Evolutionary conservation across 2,888 invertebrate species (phyloP).

Genomic region (Julus scandinavius): DNA sequence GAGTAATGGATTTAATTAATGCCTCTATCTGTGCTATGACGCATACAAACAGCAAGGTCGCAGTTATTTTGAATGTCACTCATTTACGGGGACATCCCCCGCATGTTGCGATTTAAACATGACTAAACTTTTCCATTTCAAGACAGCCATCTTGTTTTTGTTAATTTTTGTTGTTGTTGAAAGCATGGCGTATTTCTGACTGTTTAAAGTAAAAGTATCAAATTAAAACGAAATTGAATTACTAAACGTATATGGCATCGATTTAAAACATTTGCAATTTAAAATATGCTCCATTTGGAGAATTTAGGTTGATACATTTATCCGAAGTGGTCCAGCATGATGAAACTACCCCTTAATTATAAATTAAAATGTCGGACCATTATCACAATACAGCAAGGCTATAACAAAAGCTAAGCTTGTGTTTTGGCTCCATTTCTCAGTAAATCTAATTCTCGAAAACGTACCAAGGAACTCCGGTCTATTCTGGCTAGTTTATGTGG

Average conservation of each 20-base stretch:
- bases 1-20: constrained; percentile 34
- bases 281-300: background rate
- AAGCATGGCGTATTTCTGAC: background rate
- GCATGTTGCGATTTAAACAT: background rate
- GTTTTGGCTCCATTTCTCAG: background rate
- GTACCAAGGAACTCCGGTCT: background rate
- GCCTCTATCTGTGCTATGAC: background rate
- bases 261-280: background rate
- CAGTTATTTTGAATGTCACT: background rate
- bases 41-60: constrained; percentile 12
- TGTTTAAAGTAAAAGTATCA: background rate
- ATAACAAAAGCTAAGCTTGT: background rate
- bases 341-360: background rate
- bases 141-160: background rate
- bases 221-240: background rate
- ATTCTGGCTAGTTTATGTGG: background rate
- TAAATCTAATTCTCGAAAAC: background rate
- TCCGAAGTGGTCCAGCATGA: background rate
- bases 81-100: background rate
- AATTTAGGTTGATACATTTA: background rate
- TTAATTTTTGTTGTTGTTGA: no score
- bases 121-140: background rate
- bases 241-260: background rate
- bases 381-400: no score
- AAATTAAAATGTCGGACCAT: background rate